Base-by-base conservation (phyloP, 2,113 vertebrate genomes). In the Muntiacus muntjak region DNA sequence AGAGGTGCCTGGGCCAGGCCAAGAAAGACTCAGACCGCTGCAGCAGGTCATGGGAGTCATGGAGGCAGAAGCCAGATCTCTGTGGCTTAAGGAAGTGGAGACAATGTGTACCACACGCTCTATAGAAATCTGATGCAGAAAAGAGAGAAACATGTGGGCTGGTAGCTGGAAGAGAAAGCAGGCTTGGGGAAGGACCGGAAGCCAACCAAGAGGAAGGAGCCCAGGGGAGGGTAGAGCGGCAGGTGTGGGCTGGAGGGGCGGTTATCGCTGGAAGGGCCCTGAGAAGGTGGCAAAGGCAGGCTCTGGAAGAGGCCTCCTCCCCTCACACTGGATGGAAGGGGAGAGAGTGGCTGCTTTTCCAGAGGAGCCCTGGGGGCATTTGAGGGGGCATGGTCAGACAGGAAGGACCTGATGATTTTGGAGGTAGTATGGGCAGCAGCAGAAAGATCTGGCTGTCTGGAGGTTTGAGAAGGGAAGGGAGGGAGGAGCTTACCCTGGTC, bases 61-160 rank as follows among this genome's bases (percentile, higher is more conserved):
- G 89, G 43, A n/a, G 13, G 40, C 25, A 17, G 95, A 36, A 79
- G 83, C 54, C 17, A 36, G 47, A 43, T 62, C 71, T 23, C 12
- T 4, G 1, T 2, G 60, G 78, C 85, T 76, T 76, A 28, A 16
- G 55, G 71, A 90, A 87, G 55, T 11, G 8, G 81, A 45, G 76
- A 52, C 57, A n/a, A 60, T 0, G 28, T 1, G 5, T 23, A 19
- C 43, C 7, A 4, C 17, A 11, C 0, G 7, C 40, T 43, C n/a
- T 47, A 55, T 3, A 64, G 89, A 82, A 92, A 47, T 67, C 5
- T 28, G 28, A 6, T 43, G 43, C 74, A 91, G 55, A 87, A 87
- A 74, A 76, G 52, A 84, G 40, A 94, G 94, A 28, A 40, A 64
- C 54, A 6, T 33, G 15, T 83, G 74, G 78, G 74, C 6, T 82